Conservation (phyloP, 2,113 vertebrate species). For the Etheostoma spectabile region DNA sequence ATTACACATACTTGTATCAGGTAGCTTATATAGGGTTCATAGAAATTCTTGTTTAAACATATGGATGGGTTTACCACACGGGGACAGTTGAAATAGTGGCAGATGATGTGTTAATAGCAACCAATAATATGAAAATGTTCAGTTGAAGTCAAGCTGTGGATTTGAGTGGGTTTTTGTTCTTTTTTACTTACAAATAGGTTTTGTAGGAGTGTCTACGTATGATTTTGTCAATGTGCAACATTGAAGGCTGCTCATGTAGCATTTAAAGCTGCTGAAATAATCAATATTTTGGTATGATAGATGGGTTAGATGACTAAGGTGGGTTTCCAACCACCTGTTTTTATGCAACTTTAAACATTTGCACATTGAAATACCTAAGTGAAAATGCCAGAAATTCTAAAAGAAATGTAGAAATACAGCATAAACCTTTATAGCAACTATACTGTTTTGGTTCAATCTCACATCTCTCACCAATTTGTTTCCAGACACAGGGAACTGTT, state of each 20-base stretch:
- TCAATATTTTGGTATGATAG: neutral
- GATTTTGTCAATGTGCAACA: neutral
- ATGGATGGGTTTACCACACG: neutral
- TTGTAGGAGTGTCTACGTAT: neutral
- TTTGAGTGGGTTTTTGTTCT: neutral
- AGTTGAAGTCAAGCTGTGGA: neutral
- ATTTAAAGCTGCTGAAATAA: neutral
- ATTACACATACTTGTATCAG: neutral
- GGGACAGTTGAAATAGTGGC: neutral
- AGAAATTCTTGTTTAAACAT: neutral
- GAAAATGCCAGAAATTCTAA: no score
- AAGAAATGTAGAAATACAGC: no score
- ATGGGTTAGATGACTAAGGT: no score
- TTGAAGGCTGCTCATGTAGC: neutral
- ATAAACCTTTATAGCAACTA: no score
- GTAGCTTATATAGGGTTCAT: neutral
- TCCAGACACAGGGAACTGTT: neutral
- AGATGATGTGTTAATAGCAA: constrained; percentile 14
- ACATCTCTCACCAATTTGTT: neutral
- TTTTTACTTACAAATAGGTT: neutral
- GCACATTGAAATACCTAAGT: no score
- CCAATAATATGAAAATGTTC: neutral
- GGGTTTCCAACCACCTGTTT: no score
- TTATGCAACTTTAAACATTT: no score
- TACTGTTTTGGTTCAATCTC: neutral